These are phyloP conservation scores for Xestia xanthographa DNA, from an alignment of 2,888 invertebrate genomes.

Conservation along the genomic window DNA sequence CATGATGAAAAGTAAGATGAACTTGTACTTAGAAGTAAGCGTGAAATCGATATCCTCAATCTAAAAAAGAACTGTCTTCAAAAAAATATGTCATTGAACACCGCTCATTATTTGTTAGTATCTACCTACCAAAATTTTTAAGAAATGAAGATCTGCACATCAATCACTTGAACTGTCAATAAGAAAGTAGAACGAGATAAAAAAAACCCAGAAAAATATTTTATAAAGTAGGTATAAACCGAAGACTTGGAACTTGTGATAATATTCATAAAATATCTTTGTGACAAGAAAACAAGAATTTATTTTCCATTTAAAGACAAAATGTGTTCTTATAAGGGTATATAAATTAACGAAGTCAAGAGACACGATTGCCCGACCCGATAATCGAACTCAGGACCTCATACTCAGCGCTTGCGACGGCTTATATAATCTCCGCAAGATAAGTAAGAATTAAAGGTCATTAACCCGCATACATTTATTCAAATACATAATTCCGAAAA, in stretches of 20 bases:
- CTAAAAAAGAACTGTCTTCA: neutral
- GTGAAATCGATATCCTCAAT: neutral
- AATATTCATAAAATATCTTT: constrained; percentile 1
- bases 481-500: no score
- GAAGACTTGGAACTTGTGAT: neutral
- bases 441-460: no score
- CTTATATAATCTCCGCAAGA: no score
- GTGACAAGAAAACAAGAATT: neutral
- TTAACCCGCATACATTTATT: no score
- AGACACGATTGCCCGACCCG: no score
- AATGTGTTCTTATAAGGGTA: neutral
- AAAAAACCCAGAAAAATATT: neutral
- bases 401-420: neutral
- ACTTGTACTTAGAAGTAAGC: neutral
- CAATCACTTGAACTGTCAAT: constrained; percentile 37
- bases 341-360: neutral
- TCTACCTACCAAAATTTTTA: neutral
- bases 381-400: neutral
- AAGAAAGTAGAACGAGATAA: neutral
- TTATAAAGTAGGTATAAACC: neutral
- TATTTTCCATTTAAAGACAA: neutral
- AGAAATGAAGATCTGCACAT: constrained; percentile 13
- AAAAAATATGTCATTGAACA: neutral
- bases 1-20: neutral
- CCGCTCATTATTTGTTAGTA: neutral